These are phyloP conservation scores for Lysiphlebus fabarum DNA, from an alignment of 1,140 invertebrate species.

Conservation along the genomic window DNA sequence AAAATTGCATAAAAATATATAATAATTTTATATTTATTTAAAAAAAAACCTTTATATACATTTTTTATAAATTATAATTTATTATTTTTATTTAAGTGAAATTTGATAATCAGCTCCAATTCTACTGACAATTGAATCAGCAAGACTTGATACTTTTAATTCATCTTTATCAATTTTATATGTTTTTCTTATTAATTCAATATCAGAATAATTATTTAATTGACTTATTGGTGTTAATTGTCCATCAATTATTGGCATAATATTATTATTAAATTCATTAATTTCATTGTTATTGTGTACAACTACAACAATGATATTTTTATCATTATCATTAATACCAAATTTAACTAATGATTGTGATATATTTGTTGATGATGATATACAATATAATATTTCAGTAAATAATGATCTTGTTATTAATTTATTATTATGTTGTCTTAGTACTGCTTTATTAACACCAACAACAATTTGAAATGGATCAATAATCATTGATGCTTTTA, in stretches of 20 bases:
- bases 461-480: slow-evolving; percentile 66
- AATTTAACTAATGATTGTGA: slow-evolving; percentile 64
- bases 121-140: slow-evolving; percentile 60
- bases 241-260: slow-evolving; percentile 55
- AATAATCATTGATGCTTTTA: slow-evolving; percentile 62
- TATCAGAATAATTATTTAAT: slow-evolving; percentile 50
- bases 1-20: slow-evolving; percentile 19
- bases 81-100: background rate
- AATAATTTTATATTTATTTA: slow-evolving; percentile 9
- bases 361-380: slow-evolving; percentile 69
- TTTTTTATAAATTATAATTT: background rate
- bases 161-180: slow-evolving; percentile 60
- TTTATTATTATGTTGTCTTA: slow-evolving; percentile 51
- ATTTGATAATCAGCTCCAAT: slow-evolving; percentile 59
- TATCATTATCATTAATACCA: slow-evolving; percentile 60
- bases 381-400: slow-evolving; percentile 67
- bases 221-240: slow-evolving; percentile 48
- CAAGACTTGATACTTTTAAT: slow-evolving; percentile 47
- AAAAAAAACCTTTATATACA: slow-evolving; percentile 4
- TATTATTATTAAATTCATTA: slow-evolving; percentile 37
- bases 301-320: slow-evolving; percentile 59
- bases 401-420: slow-evolving; percentile 63
- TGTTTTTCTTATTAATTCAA: slow-evolving; percentile 53
- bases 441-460: slow-evolving; percentile 66
- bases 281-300: slow-evolving; percentile 50